A percentile compares a stretch with the other conserved stretches of the same genome.
phyloP scores from a whole-genome alignment of 2,888 invertebrate species.

The Xanthorhoe designata region DNA sequence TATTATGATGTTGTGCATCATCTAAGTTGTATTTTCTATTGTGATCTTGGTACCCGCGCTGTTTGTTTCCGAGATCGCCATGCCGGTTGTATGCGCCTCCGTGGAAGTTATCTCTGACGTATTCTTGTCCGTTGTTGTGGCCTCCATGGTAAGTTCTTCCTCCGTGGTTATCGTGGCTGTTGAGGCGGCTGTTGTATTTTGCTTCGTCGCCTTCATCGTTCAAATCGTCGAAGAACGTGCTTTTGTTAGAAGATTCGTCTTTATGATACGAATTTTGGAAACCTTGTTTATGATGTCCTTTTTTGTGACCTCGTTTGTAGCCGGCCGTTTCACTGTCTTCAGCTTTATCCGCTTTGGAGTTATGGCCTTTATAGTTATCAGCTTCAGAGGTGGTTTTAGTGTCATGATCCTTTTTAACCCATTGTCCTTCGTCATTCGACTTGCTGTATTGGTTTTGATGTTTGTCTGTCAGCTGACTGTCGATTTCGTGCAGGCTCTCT shows the following conservation, averaged over 20 bases:
- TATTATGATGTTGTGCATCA: constrained; percentile 73
- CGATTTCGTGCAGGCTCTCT: constrained; percentile 77
- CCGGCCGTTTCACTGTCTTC: constrained; percentile 75
- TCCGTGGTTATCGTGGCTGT: constrained; percentile 74
- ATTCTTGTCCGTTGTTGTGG: constrained; percentile 75
- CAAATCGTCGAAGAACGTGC: constrained; percentile 88
- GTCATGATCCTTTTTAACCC: constrained; percentile 78
- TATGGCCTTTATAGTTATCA: constrained; percentile 76
- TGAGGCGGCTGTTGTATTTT: constrained; percentile 72
- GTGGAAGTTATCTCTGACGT: constrained; percentile 69
- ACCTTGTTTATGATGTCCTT: constrained; percentile 89
- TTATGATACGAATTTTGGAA: constrained; percentile 89
- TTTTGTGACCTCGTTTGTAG: constrained; percentile 85
- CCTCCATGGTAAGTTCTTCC: constrained; percentile 74
- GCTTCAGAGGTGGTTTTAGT: constrained; percentile 75
- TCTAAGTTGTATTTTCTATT: constrained; percentile 79
- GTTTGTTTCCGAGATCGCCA: constrained; percentile 73
- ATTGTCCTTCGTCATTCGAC: constrained; percentile 78
- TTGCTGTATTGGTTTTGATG: constrained; percentile 78
- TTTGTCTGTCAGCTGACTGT: constrained; percentile 71
- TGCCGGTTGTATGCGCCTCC: constrained; percentile 72
- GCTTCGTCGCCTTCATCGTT: constrained; percentile 80
- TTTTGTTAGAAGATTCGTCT: constrained; percentile 89
- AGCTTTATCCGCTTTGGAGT: constrained; percentile 72
- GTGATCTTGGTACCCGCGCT: constrained; percentile 72